A percentile compares a stretch with the other conserved stretches of the same genome.
phyloP scores from a whole-genome alignment of 2,797 vertebrate genomes.

The Sylvia borin region DNA sequence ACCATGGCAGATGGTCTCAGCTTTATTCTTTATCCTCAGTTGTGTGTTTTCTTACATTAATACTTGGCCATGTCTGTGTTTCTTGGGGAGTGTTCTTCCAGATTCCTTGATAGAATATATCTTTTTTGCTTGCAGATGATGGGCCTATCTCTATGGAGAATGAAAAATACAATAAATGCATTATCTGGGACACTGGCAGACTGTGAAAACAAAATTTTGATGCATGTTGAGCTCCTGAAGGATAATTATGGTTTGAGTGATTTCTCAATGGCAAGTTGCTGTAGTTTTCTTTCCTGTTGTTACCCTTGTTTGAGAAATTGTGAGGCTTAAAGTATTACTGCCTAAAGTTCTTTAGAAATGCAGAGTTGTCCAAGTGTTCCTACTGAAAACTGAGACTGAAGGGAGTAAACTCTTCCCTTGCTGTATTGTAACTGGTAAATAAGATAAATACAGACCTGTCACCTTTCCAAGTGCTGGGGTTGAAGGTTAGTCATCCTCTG shows the following conservation, averaged over 20 bases:
- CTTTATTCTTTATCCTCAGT: background rate
- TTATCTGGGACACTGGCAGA: background rate
- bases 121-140: background rate
- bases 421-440: background rate
- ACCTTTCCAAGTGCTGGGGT: background rate
- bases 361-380: background rate
- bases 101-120: background rate
- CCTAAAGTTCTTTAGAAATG: background rate
- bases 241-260: background rate
- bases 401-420: background rate
- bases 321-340: background rate
- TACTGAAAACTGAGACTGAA: background rate
- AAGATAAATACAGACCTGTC: background rate
- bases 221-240: background rate
- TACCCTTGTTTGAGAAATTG: background rate
- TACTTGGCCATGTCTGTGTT: background rate
- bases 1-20: background rate
- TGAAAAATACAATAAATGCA: background rate
- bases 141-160: background rate
- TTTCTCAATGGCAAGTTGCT: background rate
- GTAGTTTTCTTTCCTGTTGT: background rate
- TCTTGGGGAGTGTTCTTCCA: background rate
- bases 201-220: background rate
- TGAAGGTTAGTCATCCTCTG: background rate
- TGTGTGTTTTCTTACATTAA: background rate